Conservation (phyloP, 2,888 invertebrate genomes). For the Agrochola macilenta region DNA sequence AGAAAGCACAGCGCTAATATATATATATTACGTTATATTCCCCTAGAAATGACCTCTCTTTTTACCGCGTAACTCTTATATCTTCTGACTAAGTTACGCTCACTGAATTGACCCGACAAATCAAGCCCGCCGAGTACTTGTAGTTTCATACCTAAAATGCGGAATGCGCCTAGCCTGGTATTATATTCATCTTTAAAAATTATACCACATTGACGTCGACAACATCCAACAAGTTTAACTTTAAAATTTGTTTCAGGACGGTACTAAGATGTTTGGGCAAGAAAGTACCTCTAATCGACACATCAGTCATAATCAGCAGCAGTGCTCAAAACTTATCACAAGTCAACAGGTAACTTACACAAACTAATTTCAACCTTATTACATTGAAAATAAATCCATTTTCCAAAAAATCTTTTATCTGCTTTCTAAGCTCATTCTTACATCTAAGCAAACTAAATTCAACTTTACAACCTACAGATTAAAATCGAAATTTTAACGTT, state of each 20-base stretch:
- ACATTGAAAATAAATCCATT: neutral
- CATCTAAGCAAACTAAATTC: neutral
- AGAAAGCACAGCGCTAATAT: too few species aligned
- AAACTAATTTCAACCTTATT: conserved; percentile 9
- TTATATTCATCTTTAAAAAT: neutral
- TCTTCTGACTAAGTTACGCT: too few species aligned
- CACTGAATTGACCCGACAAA: too few species aligned
- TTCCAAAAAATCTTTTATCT: neutral
- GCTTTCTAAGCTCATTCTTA: neutral
- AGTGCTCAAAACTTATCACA: conserved; percentile 94
- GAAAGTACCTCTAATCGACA: conserved; percentile 95
- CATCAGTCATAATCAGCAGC: conserved; percentile 93
- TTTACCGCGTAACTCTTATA: too few species aligned
- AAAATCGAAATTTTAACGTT: conserved; percentile 7
- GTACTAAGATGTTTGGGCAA: conserved; percentile 94
- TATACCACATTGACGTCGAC: neutral
- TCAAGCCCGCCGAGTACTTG: too few species aligned
- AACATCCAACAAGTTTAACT: neutral
- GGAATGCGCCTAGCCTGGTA: too few species aligned
- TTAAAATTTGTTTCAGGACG: conserved; percentile 90
- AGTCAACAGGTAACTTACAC: conserved; percentile 82
- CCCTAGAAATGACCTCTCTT: too few species aligned
- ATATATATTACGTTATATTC: too few species aligned
- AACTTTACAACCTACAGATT: accelerated
- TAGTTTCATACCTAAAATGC: too few species aligned